Evolutionary conservation across 2,797 vertebrate genomes (phyloP), one percentile per base, ranked within the genome.

Genomic region (Cynopterus sphinx): DNA sequence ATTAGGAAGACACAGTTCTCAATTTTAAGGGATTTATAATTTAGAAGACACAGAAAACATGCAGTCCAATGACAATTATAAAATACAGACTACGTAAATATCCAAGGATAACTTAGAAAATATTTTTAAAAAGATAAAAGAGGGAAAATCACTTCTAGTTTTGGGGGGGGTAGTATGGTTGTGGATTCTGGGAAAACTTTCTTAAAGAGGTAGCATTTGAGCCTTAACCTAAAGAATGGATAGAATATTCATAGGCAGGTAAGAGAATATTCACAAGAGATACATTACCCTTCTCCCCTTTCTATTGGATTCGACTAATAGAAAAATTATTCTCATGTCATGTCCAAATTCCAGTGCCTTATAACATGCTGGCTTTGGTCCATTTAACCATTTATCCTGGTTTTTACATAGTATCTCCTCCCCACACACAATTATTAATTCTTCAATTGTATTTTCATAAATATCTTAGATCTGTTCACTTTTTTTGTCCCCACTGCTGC

Each of bases 11-110:
- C n/a, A 67, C 9, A 79, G 59, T 78, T 95, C 33, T 91, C 57
- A 92, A 73, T 17, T 91, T 88, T 11, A 71, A 87, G 43, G 59
- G 19, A 39, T 90, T 95, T 93, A 82, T 87, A 93, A 94, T 90
- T 21, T 77, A 82, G 36, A 84, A 26, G 59, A 96, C 70, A 86
- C 19, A 92, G 84, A 91, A 70, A 31, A 65, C 73, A 94, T 85
- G 33, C 65, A 93, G 49, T 95, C 11, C 77, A 88, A 91, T 93
- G 85, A 55, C 39, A 86, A 75, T 70, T 92, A 87, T 81, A 89
- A 61, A 91, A 65, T 84, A 87, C 81, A 87, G 31, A 65, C 77
- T 86, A 53, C 87, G 24, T 77, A 90, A 93, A 26, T 67, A 96
- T n/a, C 43, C 10, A 46, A 89, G 55, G 39, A 63, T 36, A 93